These are phyloP conservation scores for Andrena chrysosceles DNA, from an alignment of 2,888 invertebrate genomes.

Conservation along the genomic window DNA sequence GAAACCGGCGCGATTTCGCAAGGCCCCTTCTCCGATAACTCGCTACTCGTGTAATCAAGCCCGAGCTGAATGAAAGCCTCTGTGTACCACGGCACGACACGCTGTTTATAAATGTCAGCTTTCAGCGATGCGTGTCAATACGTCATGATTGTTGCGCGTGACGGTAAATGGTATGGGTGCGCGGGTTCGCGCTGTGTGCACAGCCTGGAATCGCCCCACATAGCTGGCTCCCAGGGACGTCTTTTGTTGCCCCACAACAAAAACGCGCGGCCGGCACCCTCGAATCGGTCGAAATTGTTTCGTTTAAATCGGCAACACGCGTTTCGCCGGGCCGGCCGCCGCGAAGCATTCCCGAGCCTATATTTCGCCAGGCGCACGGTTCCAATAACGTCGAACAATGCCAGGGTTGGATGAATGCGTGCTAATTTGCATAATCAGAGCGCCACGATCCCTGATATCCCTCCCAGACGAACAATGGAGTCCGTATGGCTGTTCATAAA, in stretches of 20 bases:
- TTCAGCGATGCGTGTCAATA: conserved; percentile 65
- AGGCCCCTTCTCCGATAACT: conserved; percentile 61
- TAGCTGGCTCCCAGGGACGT: conserved; percentile 17
- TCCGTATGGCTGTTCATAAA: conserved; percentile 36
- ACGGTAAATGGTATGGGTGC: conserved; percentile 19
- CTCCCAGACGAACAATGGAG: conserved; percentile 13
- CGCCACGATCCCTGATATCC: conserved; percentile 11
- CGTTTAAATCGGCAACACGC: conserved; percentile 61
- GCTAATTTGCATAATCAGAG: conserved; percentile 47
- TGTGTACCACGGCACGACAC: conserved; percentile 51
- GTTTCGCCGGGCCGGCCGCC: conserved; percentile 11
- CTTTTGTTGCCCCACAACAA: conserved; percentile 60
- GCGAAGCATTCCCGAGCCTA: not conserved
- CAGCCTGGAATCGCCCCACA: conserved; percentile 23
- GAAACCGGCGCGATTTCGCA: conserved; percentile 68
- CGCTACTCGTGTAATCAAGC: conserved; percentile 63
- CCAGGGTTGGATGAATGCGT: conserved; percentile 7
- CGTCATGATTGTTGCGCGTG: conserved; percentile 54
- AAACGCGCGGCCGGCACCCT: conserved; percentile 41
- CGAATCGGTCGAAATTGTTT: conserved; percentile 64
- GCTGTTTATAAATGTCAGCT: conserved; percentile 73
- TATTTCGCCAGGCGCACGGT: not conserved
- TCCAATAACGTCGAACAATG: conserved; percentile 15
- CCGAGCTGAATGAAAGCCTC: conserved; percentile 69
- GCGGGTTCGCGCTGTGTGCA: conserved; percentile 31